Percentiles rank a stretch among this genome's conserved stretches.
Conservation (phyloP, 1,140 invertebrate species). For the Acromyrmex charruanus region DNA sequence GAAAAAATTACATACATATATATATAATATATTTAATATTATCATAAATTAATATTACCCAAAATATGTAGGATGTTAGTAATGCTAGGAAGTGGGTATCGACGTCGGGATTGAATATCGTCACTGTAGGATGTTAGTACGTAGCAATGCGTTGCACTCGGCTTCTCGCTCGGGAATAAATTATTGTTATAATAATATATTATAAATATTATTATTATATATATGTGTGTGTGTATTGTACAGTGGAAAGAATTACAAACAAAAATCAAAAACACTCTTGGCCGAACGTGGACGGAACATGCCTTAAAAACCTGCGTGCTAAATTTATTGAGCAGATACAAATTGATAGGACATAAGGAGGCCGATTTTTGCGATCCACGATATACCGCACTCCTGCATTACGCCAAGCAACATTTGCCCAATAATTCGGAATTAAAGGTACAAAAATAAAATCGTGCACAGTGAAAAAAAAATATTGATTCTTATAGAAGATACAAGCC, state of each 20-base stretch:
- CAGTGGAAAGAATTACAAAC: constrained; percentile 79
- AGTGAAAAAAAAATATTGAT: neutral
- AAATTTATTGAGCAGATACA: constrained; percentile 66
- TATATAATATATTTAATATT: neutral
- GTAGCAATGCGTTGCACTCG: no score
- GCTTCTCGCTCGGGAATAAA: no score
- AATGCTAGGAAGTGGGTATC: no score
- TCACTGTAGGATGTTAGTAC: no score
- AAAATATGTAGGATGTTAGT: no score
- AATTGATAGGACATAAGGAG: constrained; percentile 75
- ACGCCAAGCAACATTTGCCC: constrained; percentile 70
- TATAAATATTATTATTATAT: no score
- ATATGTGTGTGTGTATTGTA: neutral
- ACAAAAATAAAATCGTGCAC: neutral
- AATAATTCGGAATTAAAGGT: constrained; percentile 73
- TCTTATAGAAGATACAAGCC: neutral
- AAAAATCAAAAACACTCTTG: constrained; percentile 72
- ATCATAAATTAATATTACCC: no score
- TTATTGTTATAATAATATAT: no score
- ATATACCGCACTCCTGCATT: constrained; percentile 74
- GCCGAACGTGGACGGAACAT: constrained; percentile 73
- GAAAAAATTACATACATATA: neutral
- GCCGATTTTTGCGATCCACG: constrained; percentile 73
- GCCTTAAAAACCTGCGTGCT: constrained; percentile 71
- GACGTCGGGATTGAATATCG: no score